A percentile compares a stretch with the other conserved stretches of the same genome.
These are phyloP conservation scores for Dicranocentrus wangi DNA, from an alignment of 2,888 invertebrate genomes.

Conservation along the genomic window DNA sequence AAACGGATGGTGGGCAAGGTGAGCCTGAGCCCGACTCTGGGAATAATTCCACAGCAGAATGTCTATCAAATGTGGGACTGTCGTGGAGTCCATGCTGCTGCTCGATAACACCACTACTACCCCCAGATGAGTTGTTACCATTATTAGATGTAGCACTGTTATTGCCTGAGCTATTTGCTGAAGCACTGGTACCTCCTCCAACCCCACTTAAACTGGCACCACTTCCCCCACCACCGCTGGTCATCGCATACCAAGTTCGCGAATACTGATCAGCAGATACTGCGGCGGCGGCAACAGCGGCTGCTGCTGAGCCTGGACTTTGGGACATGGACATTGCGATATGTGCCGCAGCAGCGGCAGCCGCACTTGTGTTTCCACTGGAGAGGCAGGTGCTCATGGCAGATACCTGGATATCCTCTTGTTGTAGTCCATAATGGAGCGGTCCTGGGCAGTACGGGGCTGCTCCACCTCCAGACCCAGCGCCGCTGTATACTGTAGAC, in stretches of 20 bases:
- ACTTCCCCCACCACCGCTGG: slow-evolving; percentile 58
- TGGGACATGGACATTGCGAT: slow-evolving; percentile 67
- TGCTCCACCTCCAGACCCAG: slow-evolving; percentile 39
- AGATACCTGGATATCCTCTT: slow-evolving; percentile 62
- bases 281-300: slow-evolving; percentile 57
- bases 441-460: slow-evolving; percentile 60
- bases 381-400: slow-evolving; percentile 61
- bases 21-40: slow-evolving; percentile 63
- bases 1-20: slow-evolving; percentile 60
- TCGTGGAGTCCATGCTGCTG: slow-evolving; percentile 49
- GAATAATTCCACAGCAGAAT: slow-evolving; percentile 63
- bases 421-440: slow-evolving; percentile 64
- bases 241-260: slow-evolving; percentile 69
- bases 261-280: slow-evolving; percentile 65
- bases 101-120: slow-evolving; percentile 27
- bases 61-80: slow-evolving; percentile 63
- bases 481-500: slow-evolving; percentile 41
- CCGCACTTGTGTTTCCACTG: slow-evolving; percentile 57
- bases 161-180: slow-evolving; percentile 33
- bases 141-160: neutral
- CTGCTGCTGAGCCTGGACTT: slow-evolving; percentile 50
- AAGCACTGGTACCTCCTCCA: slow-evolving; percentile 51
- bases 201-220: slow-evolving; percentile 52
- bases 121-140: slow-evolving; percentile 19
- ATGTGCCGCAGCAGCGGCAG: slow-evolving; percentile 65